Evolutionary conservation across 2,888 invertebrate species (phyloP).

Genomic region (Chrysodeixis includens): DNA sequence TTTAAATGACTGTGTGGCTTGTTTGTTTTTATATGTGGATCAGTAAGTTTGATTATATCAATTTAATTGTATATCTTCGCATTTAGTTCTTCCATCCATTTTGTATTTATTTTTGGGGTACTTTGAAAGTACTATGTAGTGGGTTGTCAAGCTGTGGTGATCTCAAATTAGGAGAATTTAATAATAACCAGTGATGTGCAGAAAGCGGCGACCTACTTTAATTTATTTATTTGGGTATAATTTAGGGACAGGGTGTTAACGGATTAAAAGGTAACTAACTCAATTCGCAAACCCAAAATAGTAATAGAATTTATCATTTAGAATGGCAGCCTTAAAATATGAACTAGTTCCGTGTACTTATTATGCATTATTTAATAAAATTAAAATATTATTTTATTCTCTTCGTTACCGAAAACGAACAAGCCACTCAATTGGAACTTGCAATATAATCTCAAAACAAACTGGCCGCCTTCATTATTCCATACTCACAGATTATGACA

Average conservation of each 20-base stretch:
- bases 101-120: slow-evolving; percentile 15
- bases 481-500: slow-evolving; percentile 57
- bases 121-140: slow-evolving; percentile 12
- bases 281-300: background rate
- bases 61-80: slow-evolving; percentile 41
- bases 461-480: slow-evolving; percentile 70
- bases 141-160: slow-evolving; percentile 6
- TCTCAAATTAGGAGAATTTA: slow-evolving; percentile 11
- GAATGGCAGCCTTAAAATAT: background rate
- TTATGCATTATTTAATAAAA: background rate
- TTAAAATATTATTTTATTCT: slow-evolving; percentile 17
- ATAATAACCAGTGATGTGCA: slow-evolving; percentile 8
- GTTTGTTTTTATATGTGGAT: slow-evolving; percentile 74
- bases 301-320: background rate
- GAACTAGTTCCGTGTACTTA: background rate
- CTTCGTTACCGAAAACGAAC: slow-evolving; percentile 69
- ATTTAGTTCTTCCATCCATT: slow-evolving; percentile 35
- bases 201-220: slow-evolving; percentile 10
- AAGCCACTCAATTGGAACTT: slow-evolving; percentile 65
- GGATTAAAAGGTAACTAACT: background rate
- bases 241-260: background rate
- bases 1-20: slow-evolving; percentile 72
- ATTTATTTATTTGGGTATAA: background rate
- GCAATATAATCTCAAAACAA: slow-evolving; percentile 73
- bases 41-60: slow-evolving; percentile 18